Conservation (phyloP, 2,888 invertebrate species). For the Drosophila bunnanda region DNA sequence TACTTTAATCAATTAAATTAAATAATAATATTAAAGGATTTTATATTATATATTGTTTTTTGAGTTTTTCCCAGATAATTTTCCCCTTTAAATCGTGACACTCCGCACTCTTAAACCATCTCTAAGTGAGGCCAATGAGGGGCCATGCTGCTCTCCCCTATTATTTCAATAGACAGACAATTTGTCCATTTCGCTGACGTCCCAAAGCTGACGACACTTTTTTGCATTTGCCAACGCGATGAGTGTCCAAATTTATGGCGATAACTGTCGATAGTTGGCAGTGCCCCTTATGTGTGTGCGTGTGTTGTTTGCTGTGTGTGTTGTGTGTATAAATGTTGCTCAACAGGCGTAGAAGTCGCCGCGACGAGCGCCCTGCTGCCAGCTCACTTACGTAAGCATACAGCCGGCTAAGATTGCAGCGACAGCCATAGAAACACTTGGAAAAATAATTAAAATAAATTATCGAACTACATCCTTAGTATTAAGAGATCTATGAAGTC, state of each 20-base stretch:
- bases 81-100: no score
- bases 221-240: constrained; percentile 68
- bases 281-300: constrained; percentile 23
- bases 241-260: constrained; percentile 81
- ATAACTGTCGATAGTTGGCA: constrained; percentile 77
- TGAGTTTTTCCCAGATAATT: no score
- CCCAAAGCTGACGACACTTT: constrained; percentile 69
- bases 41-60: no score
- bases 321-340: constrained; percentile 58
- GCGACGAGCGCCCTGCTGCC: constrained; percentile 59
- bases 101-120: constrained; percentile 6
- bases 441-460: not conserved
- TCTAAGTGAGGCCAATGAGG: constrained; percentile 11
- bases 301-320: constrained; percentile 6
- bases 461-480: not conserved
- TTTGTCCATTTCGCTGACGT: constrained; percentile 70
- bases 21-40: not conserved
- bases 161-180: constrained; percentile 67
- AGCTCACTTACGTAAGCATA: constrained; percentile 51
- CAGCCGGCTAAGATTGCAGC: constrained; percentile 33
- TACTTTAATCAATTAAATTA: not conserved
- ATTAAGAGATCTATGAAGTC: not conserved
- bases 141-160: constrained; percentile 5
- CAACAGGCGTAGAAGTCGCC: constrained; percentile 58
- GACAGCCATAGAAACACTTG: not conserved